Evolutionary conservation across 2,888 invertebrate genomes (phyloP).

Genomic region (Myopa tessellatipennis): DNA sequence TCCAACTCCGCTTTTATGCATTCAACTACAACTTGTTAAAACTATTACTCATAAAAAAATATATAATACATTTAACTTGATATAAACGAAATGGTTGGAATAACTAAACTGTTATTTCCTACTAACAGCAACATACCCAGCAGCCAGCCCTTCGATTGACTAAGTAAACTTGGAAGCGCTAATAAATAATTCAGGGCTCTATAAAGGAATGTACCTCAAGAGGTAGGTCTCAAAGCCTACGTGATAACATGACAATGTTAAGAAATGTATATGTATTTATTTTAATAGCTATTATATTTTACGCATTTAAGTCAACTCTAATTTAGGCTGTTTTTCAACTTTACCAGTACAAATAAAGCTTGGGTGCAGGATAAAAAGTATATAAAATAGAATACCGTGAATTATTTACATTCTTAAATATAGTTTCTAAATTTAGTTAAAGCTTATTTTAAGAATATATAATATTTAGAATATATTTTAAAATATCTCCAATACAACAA

Average conservation of each 20-base stretch:
- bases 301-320: neutral
- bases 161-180: neutral
- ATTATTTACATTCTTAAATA: slow-evolving; percentile 18
- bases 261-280: slow-evolving; percentile 1
- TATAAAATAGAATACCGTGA: slow-evolving; percentile 1
- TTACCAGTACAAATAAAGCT: neutral
- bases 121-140: neutral
- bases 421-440: slow-evolving; percentile 25
- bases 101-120: neutral
- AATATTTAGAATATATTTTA: neutral
- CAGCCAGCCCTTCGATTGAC: neutral
- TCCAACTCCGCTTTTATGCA: slow-evolving; percentile 31
- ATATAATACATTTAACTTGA: neutral
- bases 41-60: slow-evolving; percentile 11
- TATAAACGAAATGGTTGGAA: neutral
- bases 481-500: slow-evolving; percentile 22
- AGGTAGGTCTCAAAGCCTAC: neutral
- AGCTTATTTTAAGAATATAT: slow-evolving; percentile 19
- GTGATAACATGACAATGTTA: neutral
- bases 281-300: slow-evolving; percentile 2
- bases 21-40: slow-evolving; percentile 24
- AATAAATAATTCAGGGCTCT: slow-evolving; percentile 3
- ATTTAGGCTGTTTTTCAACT: slow-evolving; percentile 6
- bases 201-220: slow-evolving; percentile 11
- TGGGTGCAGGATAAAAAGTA: neutral